phyloP scores from a whole-genome alignment of 1,140 invertebrate species.

The Drosophila aff. region DNA sequence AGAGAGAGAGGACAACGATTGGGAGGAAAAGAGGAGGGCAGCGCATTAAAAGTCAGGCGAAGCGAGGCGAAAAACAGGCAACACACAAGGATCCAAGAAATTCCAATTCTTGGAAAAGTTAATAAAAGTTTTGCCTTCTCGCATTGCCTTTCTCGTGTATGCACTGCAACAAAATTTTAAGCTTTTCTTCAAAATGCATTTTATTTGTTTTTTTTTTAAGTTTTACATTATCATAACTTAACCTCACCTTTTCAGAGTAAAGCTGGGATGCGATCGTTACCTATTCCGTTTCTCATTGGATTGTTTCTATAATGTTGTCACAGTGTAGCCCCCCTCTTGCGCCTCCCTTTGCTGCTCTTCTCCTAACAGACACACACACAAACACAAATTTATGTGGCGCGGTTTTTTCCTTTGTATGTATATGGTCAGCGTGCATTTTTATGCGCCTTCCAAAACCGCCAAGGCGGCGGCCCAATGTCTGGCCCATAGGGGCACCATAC shows the following conservation, averaged over 20 bases:
- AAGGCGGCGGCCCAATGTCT: conserved; percentile 78
- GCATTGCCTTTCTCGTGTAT: conserved; percentile 71
- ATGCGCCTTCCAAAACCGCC: conserved; percentile 64
- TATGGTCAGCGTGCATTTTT: conserved; percentile 67
- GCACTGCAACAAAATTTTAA: conserved; percentile 3
- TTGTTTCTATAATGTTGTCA: background rate
- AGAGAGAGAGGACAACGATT: conserved; percentile 9
- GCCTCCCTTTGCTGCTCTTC: conserved; percentile 1
- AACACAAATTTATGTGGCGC: conserved; percentile 21
- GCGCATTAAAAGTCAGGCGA: conserved; percentile 77
- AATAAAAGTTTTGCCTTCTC: conserved; percentile 79
- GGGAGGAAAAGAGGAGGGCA: conserved; percentile 9
- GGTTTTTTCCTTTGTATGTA: conserved; percentile 38
- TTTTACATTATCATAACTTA: background rate
- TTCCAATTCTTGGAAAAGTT: conserved; percentile 81
- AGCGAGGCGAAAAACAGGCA: conserved; percentile 77
- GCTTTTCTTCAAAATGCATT: background rate
- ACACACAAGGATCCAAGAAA: conserved; percentile 76
- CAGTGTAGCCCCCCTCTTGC: conserved; percentile 13
- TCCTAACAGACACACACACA: background rate
- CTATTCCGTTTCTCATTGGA: background rate
- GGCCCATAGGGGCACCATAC: conserved; percentile 32
- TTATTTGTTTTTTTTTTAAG: background rate
- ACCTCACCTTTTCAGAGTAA: background rate
- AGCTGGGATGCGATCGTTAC: background rate